These are phyloP conservation scores for Watersipora subatra DNA, from an alignment of 1,140 invertebrate species.

Conservation along the genomic window DNA sequence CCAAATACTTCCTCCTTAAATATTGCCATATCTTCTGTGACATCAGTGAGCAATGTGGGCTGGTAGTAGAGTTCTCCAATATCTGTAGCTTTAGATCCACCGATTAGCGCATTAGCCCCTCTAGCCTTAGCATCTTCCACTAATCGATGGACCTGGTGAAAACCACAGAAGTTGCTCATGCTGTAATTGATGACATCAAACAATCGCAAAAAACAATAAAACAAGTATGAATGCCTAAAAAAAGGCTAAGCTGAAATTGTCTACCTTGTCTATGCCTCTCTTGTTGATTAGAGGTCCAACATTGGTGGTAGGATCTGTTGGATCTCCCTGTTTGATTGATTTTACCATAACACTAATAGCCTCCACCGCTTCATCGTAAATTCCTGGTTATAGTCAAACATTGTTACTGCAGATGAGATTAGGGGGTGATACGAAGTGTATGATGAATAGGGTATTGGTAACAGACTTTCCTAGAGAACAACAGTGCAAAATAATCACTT, in stretches of 20 bases:
- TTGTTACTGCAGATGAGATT: too few relatives aligned
- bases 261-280: neutral
- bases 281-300: neutral
- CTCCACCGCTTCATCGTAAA: neutral
- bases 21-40: conserved; percentile 65
- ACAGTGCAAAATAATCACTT: too few relatives aligned
- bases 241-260: neutral
- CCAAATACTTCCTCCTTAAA: conserved; percentile 90
- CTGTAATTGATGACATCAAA: too few relatives aligned
- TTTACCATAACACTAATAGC: neutral
- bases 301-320: neutral
- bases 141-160: conserved; percentile 49
- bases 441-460: too few relatives aligned
- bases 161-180: too few relatives aligned
- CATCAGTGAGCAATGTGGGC: conserved; percentile 73
- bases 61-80: conserved; percentile 71
- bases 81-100: conserved; percentile 52
- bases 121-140: conserved; percentile 72
- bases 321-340: neutral
- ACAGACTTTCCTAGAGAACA: too few relatives aligned
- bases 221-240: too few relatives aligned
- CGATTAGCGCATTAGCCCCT: conserved; percentile 68
- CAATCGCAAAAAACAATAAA: too few relatives aligned
- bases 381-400: too few relatives aligned
- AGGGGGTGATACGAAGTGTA: too few relatives aligned